These are phyloP conservation scores for Lepeophtheirus nordmannii DNA, from an alignment of 2,888 invertebrate species.

Conservation along the genomic window DNA sequence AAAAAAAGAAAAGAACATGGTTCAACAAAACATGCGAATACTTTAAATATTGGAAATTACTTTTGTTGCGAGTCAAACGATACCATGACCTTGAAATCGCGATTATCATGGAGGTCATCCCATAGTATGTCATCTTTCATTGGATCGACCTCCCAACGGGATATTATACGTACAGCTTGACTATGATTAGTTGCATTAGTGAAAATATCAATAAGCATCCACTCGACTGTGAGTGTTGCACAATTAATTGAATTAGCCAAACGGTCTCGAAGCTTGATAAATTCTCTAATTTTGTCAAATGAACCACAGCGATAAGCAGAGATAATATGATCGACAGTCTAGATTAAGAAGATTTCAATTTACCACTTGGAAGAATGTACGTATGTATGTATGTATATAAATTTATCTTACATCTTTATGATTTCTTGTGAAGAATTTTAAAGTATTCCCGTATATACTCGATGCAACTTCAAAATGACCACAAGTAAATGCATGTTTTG, in stretches of 20 bases:
- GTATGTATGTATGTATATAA: background rate
- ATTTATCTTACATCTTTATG: slow-evolving; percentile 59
- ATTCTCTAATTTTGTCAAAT: slow-evolving; percentile 76
- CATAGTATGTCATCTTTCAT: slow-evolving; percentile 45
- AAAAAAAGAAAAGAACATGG: background rate
- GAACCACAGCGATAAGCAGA: slow-evolving; percentile 87
- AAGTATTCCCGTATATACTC: slow-evolving; percentile 53
- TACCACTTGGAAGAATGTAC: background rate
- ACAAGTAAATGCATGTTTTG: slow-evolving; percentile 53
- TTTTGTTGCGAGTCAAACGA: background rate
- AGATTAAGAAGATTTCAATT: background rate
- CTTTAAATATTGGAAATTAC: background rate
- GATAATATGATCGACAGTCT: slow-evolving; percentile 79
- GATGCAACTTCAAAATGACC: slow-evolving; percentile 55
- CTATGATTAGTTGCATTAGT: slow-evolving; percentile 36
- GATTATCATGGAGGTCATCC: slow-evolving; percentile 51
- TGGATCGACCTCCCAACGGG: slow-evolving; percentile 42
- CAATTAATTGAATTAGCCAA: slow-evolving; percentile 67
- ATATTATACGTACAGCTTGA: slow-evolving; percentile 28
- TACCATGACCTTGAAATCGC: slow-evolving; percentile 52
- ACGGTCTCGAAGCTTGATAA: slow-evolving; percentile 63
- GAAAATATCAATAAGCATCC: slow-evolving; percentile 51
- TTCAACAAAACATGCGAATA: background rate
- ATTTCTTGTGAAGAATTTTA: slow-evolving; percentile 71
- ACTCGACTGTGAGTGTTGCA: slow-evolving; percentile 48